Conservation (phyloP, 2,797 vertebrate genomes). For the Aselliscus stoliczkanus region DNA sequence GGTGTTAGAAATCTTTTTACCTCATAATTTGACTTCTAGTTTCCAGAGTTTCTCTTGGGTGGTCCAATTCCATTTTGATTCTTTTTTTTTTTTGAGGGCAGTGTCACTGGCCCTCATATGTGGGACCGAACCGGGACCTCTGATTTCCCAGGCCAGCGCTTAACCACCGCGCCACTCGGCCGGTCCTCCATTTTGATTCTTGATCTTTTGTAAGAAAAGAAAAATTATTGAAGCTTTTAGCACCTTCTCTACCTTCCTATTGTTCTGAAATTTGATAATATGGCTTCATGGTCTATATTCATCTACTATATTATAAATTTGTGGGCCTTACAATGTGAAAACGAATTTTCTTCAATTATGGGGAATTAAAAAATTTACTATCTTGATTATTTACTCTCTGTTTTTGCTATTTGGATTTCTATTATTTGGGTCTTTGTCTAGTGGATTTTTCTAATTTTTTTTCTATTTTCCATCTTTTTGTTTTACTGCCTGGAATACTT, state of each 20-base stretch:
- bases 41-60: background rate
- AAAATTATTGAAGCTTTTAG: background rate
- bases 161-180: too few species aligned
- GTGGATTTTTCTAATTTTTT: background rate
- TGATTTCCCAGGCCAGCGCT: too few species aligned
- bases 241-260: background rate
- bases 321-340: background rate
- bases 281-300: background rate
- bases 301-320: background rate
- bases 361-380: background rate
- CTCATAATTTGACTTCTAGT: background rate
- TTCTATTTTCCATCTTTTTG: background rate
- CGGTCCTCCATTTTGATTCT: background rate
- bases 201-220: background rate
- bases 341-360: background rate
- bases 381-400: background rate
- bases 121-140: too few species aligned
- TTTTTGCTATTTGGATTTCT: background rate
- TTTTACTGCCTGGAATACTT: background rate
- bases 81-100: too few species aligned
- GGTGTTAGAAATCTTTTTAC: background rate
- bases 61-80: background rate
- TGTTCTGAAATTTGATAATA: background rate
- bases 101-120: too few species aligned
- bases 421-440: background rate